Base-by-base conservation (phyloP, 2,888 invertebrate genomes). In the Cordylochernes scorpioides region DNA sequence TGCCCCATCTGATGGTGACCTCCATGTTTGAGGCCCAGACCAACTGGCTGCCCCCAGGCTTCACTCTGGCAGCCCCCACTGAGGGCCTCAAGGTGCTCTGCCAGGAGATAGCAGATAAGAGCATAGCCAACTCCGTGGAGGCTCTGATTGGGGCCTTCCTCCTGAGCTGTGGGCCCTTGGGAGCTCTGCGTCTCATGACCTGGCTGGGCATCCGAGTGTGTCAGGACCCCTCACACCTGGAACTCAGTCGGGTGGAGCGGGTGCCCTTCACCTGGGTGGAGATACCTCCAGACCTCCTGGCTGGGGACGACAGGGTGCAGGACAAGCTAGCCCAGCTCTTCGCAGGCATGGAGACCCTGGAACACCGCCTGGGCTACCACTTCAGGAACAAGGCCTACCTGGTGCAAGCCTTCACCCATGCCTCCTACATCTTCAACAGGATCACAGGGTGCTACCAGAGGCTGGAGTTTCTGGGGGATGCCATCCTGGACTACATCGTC, bases 1-100 rank as follows among this genome's bases (percentile, higher is more conserved):
- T 94, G 10, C 91, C 88, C 1, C 77, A 84, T 43, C 69, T 75
- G 36, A 88, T 99, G 82, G 80, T 91, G 36, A 88, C 88, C 1
- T 75, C 80, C 3, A 94, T 94, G 55, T 99, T 99, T 55, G 94
- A 94, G 47, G 94, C 97, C 0, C 84, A 86, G 47, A 94, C 91
- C 51, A 73, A 73, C 44, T 91, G 84, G 65, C 48, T 77, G 10
- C 68, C 78, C 4, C 86, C 88, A 0, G 64, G 71, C 3, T 71
- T 67, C 47, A 55, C 62, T 24, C 60, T 69, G 67, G 0, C 43
- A 10, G 16, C n/a, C 5, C 4, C 15, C 15, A 26, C 4, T 14
- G n/a, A 6, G 16, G 16, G 14, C 5, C 5, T 12, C 5, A 26
- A 15, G 12, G 10, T 27, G 10, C 16, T 16, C 3, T 29, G 35